These are phyloP conservation scores for Illadopsis cleaveri DNA, from an alignment of 2,113 vertebrate genomes.

Conservation along the genomic window DNA sequence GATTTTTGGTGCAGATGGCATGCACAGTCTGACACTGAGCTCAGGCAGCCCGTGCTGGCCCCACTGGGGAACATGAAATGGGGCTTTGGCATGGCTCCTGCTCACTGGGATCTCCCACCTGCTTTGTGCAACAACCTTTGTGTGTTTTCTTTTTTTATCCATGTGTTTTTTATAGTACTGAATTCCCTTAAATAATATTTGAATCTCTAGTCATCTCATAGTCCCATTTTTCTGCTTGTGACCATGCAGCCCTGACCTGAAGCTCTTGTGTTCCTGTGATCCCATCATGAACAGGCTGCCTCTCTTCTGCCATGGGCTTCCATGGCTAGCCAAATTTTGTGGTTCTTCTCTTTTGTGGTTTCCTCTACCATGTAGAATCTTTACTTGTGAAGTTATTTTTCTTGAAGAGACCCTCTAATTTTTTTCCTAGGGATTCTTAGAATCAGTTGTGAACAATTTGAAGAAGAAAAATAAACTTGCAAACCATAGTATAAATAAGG, in stretches of 20 bases:
- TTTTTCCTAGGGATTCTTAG: background rate
- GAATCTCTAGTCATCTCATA: background rate
- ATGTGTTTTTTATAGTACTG: background rate
- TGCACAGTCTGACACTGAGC: accelerated
- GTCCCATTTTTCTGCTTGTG: background rate
- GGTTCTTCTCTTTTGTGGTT: background rate
- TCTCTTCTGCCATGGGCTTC: background rate
- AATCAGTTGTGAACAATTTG: background rate
- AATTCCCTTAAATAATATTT: background rate
- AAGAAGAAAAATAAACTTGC: background rate
- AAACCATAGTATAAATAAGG: background rate
- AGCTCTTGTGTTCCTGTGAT: background rate
- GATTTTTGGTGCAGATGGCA: accelerated
- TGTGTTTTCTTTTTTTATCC: background rate
- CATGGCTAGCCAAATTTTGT: background rate
- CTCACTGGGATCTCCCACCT: background rate
- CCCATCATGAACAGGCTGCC: background rate
- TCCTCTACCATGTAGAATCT: background rate
- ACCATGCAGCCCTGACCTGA: background rate
- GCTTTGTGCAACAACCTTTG: background rate
- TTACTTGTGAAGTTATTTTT: background rate
- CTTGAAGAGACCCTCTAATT: background rate
- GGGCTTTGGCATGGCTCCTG: background rate
- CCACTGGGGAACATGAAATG: accelerated
- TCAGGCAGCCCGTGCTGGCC: background rate